Evolutionary conservation across 2,888 invertebrate genomes (phyloP), one percentile per base, ranked within the genome.

Genomic region (Endotricha flammealis): DNA sequence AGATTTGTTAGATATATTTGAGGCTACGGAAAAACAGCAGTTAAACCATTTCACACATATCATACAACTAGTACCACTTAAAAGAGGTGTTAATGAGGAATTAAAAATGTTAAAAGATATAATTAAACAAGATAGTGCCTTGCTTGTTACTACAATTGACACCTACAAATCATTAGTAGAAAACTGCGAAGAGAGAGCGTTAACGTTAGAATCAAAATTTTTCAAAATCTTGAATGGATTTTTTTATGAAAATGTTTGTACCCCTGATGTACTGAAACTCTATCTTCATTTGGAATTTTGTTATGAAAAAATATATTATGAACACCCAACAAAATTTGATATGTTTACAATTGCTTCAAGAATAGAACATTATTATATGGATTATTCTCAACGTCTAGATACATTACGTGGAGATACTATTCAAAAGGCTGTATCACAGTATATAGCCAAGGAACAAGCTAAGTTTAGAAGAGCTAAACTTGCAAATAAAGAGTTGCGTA

Each of bases 271-370:
- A 17, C 67, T 91, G 12, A 88, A 89, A 57, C 64, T 91, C 22
- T 71, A 81, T 41, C 75, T 90, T 4, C 89, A 89, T 57, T 81
- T 92, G 36, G 90, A 91, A 57, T 91, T 91, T 57, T 88, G 90
- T 16, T 92, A 88, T 58, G 90, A 91, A 63, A 86, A 82, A 29
- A 74, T 91, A 25, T 77, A 89, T 13, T 83, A 75, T 1, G 86
- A 89, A 7, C 90, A 89, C 54, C 89, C 90, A 24, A 83, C 88
- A 3, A 88, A 89, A 53, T 69, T 89, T 41, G 83, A 85, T 30
- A 79, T 89, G 36, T 64, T 77, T 32, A 69, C 83, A 4, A 88
- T 91, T 78, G 90, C 91, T 65, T 88, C 80, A 50, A 78, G 79
- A 33, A 80, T 92, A 39, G 92, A 92, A 65, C 60, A 69, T 1